These are phyloP conservation scores for Palythoa heliodiscus DNA, from an alignment of 92 coral and sea anemone genomes.

Conservation along the genomic window DNA sequence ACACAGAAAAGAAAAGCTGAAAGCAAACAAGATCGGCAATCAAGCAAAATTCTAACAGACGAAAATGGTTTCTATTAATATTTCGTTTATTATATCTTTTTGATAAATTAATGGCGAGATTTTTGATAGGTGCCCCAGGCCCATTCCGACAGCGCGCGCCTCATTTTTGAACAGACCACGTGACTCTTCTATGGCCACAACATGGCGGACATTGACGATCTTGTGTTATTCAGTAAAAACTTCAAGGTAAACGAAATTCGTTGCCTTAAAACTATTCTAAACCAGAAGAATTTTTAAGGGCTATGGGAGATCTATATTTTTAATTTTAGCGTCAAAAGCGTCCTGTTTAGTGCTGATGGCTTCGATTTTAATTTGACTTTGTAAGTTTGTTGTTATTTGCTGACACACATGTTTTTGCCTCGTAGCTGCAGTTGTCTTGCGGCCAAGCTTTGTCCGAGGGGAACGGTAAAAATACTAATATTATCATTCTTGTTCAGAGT, in stretches of 20 bases:
- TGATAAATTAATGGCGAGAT: no score
- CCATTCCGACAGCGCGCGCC: no score
- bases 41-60: no score
- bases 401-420: neutral
- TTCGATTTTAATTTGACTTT: neutral
- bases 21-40: no score
- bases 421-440: constrained; percentile 16
- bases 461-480: neutral
- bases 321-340: neutral
- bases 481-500: no score
- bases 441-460: neutral
- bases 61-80: no score
- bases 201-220: constrained; percentile 61
- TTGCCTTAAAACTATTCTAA: neutral
- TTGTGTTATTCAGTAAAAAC: constrained; percentile 59
- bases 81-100: no score
- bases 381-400: neutral
- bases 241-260: constrained; percentile 61
- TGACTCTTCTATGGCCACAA: neutral
- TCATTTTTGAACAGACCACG: constrained; percentile 17
- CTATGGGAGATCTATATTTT: neutral
- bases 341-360: neutral
- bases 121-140: no score
- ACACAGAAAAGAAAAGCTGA: no score
- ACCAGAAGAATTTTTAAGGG: neutral